Conservation (phyloP, 2,888 invertebrate species). For the Apamea epomidion region DNA sequence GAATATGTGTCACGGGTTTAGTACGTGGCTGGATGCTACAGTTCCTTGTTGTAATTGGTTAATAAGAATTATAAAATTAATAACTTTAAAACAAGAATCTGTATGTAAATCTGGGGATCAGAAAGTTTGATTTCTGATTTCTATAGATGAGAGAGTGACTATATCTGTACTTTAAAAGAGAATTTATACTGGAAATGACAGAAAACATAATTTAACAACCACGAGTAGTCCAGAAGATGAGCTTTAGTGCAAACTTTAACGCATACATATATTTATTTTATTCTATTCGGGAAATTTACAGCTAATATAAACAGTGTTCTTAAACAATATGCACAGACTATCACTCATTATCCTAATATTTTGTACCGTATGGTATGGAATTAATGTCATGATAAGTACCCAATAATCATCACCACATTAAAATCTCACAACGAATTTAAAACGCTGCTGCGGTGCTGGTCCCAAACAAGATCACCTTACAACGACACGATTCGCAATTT, state of each 20-base stretch:
- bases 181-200: not conserved
- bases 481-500: slow-evolving; percentile 31
- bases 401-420: slow-evolving; percentile 20
- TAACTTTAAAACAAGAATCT: not conserved
- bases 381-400: not conserved
- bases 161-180: not conserved
- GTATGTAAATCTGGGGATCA: too few relatives aligned
- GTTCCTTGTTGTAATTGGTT: slow-evolving; percentile 30
- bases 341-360: not conserved
- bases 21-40: slow-evolving; percentile 28
- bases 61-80: slow-evolving; percentile 12
- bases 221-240: not conserved
- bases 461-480: slow-evolving; percentile 17
- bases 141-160: too few relatives aligned
- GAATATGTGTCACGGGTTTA: slow-evolving; percentile 60
- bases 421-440: slow-evolving; percentile 20
- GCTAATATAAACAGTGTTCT: too few relatives aligned
- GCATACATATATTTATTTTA: too few relatives aligned
- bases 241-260: not conserved
- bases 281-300: too few relatives aligned
- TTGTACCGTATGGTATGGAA: not conserved
- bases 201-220: not conserved
- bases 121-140: not conserved
- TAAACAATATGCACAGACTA: not conserved
- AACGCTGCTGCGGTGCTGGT: slow-evolving; percentile 13